Evolutionary conservation across 2,888 invertebrate genomes (phyloP).

Genomic region (Chloroclysta siterata): DNA sequence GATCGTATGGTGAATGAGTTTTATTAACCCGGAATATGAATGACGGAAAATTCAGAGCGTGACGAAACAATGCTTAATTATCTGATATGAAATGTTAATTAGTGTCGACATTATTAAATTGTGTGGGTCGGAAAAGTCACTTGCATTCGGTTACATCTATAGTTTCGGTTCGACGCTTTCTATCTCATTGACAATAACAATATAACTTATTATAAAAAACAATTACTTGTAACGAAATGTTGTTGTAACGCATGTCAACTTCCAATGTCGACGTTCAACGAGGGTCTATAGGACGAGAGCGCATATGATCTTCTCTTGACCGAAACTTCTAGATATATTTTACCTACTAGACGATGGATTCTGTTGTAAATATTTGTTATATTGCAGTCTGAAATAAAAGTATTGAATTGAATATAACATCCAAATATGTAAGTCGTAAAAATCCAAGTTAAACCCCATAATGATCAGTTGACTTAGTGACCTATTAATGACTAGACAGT

Average conservation of each 20-base stretch:
- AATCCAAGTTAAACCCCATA: no score
- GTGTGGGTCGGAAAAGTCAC: conserved; percentile 24
- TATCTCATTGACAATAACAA: conserved; percentile 2
- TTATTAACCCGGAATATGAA: conserved; percentile 58
- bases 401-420: no score
- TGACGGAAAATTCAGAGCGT: conserved; percentile 72
- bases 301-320: no score
- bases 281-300: no score
- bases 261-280: neutral
- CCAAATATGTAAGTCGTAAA: no score
- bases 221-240: neutral
- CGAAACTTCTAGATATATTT: no score
- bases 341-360: no score
- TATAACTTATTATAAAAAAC: neutral
- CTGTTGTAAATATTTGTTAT: no score
- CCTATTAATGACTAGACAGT: no score
- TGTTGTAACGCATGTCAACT: no score
- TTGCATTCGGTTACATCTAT: neutral
- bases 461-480: no score
- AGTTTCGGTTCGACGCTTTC: conserved; percentile 4
- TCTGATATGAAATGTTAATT: conserved; percentile 49
- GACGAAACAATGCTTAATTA: conserved; percentile 70
- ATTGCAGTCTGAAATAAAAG: no score
- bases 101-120: conserved; percentile 41
- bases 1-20: conserved; percentile 58